Conservation (phyloP, 1,140 invertebrate genomes). For the Nixonia krombeini region DNA sequence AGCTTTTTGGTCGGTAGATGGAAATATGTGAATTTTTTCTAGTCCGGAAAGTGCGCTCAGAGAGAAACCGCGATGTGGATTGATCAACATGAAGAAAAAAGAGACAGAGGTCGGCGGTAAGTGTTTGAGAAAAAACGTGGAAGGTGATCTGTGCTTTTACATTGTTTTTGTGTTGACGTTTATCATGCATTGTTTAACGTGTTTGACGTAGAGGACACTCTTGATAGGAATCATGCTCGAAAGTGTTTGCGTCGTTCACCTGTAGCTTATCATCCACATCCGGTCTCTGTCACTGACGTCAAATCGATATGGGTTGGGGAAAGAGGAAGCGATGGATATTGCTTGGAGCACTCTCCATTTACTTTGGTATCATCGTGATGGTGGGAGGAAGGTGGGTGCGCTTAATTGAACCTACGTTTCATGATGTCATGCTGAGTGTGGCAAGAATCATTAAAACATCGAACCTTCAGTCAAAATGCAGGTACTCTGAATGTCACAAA, state of each 20-base stretch:
- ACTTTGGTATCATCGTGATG: conserved; percentile 35
- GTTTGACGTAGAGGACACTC: background rate
- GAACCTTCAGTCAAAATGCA: conserved; percentile 8
- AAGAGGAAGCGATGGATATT: conserved; percentile 30
- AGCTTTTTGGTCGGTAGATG: no score
- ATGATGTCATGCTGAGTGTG: conserved; percentile 21
- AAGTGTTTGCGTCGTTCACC: conserved; percentile 16
- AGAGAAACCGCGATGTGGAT: no score
- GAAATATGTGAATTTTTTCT: conserved; percentile 30
- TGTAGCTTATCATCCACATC: conserved; percentile 54
- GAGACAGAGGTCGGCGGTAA: no score
- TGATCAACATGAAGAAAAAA: no score
- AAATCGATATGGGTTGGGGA: conserved; percentile 51
- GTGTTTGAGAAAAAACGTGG: no score
- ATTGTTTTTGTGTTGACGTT: no score
- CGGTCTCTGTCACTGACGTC: conserved; percentile 50
- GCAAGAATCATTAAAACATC: conserved; percentile 38
- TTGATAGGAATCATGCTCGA: conserved; percentile 27
- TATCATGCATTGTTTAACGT: background rate
- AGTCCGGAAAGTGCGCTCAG: no score
- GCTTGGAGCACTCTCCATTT: conserved; percentile 45
- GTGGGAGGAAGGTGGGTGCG: conserved; percentile 14
- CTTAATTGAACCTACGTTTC: conserved; percentile 41
- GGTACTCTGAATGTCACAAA: no score
- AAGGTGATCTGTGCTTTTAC: no score